A percentile compares a stretch with the other conserved stretches of the same genome.
Conservation (phyloP, 2,888 invertebrate genomes). For the Cryptus viduatorius region DNA sequence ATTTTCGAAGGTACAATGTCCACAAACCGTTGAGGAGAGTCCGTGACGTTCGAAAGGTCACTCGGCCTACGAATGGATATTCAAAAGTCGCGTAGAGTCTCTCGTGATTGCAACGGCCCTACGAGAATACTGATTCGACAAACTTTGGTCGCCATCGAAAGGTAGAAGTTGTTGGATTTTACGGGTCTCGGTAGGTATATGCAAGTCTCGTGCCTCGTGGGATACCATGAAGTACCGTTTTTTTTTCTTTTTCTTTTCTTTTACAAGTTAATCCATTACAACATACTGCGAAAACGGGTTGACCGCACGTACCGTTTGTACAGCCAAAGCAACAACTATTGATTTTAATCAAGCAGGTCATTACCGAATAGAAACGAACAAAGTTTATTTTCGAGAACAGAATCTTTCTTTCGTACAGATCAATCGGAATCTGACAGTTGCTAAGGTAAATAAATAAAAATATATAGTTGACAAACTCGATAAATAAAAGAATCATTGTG, state of each 20-base stretch:
- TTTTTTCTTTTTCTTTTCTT: background rate
- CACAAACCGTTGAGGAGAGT: background rate
- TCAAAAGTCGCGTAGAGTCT: no score
- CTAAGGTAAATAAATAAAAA: no score
- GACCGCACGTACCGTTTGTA: background rate
- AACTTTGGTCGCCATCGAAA: background rate
- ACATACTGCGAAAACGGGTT: slow-evolving; percentile 5
- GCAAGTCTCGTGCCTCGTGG: slow-evolving; percentile 1
- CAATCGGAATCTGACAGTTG: no score
- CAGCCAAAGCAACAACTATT: background rate
- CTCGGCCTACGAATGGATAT: background rate
- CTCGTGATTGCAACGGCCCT: no score
- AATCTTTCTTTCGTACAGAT: no score
- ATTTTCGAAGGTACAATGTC: no score
- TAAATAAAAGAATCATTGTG: no score
- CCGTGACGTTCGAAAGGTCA: background rate
- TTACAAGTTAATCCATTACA: slow-evolving; percentile 64
- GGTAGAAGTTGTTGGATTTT: no score
- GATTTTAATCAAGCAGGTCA: no score
- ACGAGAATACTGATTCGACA: background rate
- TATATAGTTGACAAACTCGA: no score
- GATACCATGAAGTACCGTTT: slow-evolving; percentile 12
- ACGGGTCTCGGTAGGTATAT: background rate
- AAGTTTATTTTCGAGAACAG: no score
- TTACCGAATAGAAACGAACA: no score